A percentile compares a stretch with the other conserved stretches of the same genome.
phyloP scores from a whole-genome alignment of 2,888 invertebrate species.

The Melolontha melolontha region DNA sequence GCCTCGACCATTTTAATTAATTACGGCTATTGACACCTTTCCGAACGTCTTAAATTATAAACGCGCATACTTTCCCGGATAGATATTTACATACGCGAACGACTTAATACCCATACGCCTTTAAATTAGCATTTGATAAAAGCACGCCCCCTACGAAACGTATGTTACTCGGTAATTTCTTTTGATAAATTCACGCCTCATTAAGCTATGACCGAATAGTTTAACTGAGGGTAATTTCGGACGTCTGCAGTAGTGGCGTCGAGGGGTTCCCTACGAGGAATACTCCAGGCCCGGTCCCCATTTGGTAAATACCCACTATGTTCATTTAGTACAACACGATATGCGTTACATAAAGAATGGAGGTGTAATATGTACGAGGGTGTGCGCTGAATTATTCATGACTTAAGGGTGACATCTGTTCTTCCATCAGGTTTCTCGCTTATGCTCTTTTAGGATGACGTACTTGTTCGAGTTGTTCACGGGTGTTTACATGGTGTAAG shows the following conservation, averaged over 20 bases:
- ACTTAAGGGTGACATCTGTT: slow-evolving; percentile 53
- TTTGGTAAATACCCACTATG: slow-evolving; percentile 50
- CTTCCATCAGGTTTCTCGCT: slow-evolving; percentile 35
- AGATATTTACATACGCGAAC: too few relatives aligned
- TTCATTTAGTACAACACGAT: slow-evolving; percentile 55
- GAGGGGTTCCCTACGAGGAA: neutral
- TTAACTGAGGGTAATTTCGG: slow-evolving; percentile 50
- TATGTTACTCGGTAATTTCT: slow-evolving; percentile 25
- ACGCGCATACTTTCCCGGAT: too few relatives aligned
- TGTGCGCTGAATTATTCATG: slow-evolving; percentile 54
- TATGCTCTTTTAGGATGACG: slow-evolving; percentile 34
- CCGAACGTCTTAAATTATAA: too few relatives aligned
- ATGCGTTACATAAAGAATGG: slow-evolving; percentile 54
- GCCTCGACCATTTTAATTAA: too few relatives aligned
- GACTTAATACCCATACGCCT: slow-evolving; percentile 5
- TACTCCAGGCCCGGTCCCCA: slow-evolving; percentile 44
- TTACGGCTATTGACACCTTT: too few relatives aligned
- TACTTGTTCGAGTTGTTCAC: too few relatives aligned
- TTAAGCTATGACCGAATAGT: slow-evolving; percentile 53
- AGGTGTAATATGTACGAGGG: slow-evolving; percentile 52
- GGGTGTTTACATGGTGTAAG: too few relatives aligned
- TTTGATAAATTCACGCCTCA: slow-evolving; percentile 51
- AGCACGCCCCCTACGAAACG: slow-evolving; percentile 12
- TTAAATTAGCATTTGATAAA: slow-evolving; percentile 33
- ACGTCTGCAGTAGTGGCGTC: slow-evolving; percentile 10